Conservation (phyloP, 2,888 invertebrate genomes). For the Corythucha ciliata region DNA sequence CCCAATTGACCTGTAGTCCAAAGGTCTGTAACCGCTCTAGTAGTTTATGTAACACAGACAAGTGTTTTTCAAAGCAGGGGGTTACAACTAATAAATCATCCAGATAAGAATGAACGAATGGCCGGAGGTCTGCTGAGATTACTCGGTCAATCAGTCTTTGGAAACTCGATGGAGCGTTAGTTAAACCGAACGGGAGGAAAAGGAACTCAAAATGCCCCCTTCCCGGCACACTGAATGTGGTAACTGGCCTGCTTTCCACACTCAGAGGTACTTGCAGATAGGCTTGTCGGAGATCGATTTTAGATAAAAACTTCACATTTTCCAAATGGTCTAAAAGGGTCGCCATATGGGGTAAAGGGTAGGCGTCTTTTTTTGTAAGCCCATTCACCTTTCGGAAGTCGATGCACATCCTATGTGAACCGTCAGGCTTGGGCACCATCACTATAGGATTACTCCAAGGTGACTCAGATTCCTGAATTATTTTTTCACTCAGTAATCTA, state of each 20-base stretch:
- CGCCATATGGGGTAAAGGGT: too few relatives aligned
- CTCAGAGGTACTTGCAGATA: too few relatives aligned
- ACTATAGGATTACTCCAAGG: not conserved
- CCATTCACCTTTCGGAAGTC: too few relatives aligned
- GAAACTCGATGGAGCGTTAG: constrained; percentile 23
- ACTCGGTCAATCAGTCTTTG: constrained; percentile 24
- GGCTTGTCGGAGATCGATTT: too few relatives aligned
- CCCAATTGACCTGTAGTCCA: not conserved
- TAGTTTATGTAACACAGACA: not conserved
- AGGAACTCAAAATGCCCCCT: constrained; percentile 34
- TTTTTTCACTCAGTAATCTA: not conserved
- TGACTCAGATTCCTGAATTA: not conserved
- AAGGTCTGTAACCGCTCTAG: constrained; percentile 7
- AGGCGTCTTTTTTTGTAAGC: too few relatives aligned
- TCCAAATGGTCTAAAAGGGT: too few relatives aligned
- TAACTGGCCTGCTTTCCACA: constrained; percentile 14
- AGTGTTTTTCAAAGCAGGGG: constrained; percentile 1
- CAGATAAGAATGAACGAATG: constrained; percentile 1
- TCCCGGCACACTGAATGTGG: constrained; percentile 29
- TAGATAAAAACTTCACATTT: too few relatives aligned
- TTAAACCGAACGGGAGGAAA: constrained; percentile 28
- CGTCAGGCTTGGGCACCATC: not conserved
- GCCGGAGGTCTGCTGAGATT: constrained; percentile 5
- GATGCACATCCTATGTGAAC: too few relatives aligned
- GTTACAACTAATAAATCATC: constrained; percentile 5